Evolutionary conservation across 2,888 invertebrate species (phyloP).

Genomic region (Agonopterix alstromeriana): DNA sequence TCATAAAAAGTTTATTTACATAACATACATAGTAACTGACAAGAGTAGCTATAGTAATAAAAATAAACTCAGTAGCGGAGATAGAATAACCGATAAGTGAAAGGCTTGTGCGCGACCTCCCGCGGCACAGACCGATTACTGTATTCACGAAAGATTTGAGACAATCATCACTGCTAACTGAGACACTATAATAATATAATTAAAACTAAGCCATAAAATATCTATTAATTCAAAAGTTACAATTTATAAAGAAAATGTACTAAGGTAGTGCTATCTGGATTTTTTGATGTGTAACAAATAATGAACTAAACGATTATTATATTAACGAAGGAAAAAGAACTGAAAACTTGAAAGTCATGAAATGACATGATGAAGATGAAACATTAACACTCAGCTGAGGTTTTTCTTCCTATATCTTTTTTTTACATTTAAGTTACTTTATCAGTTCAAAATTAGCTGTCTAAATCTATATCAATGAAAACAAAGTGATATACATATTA

Average conservation of each 20-base stretch:
- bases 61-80: constrained; percentile 51
- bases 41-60: constrained; percentile 50
- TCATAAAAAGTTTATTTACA: constrained; percentile 69
- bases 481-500: constrained; percentile 32
- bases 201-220: constrained; percentile 56
- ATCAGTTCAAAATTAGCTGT: constrained; percentile 28
- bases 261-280: constrained; percentile 11
- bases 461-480: constrained; percentile 32
- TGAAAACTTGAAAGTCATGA: neutral
- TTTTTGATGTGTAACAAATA: constrained; percentile 5
- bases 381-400: neutral
- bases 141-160: constrained; percentile 35
- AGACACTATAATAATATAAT: constrained; percentile 37
- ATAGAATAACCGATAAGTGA: constrained; percentile 22
- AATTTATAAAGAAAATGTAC: constrained; percentile 19
- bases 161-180: constrained; percentile 43
- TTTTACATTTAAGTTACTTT: constrained; percentile 14
- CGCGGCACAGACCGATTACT: constrained; percentile 14
- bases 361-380: neutral
- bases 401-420: neutral
- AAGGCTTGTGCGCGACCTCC: constrained; percentile 13
- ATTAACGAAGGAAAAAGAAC: neutral
- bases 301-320: constrained; percentile 3
- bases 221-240: constrained; percentile 35
- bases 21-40: constrained; percentile 65